Percentiles rank a stretch among this genome's conserved stretches.
Conservation (phyloP, 2,888 invertebrate genomes). For the Brachyptera putata region DNA sequence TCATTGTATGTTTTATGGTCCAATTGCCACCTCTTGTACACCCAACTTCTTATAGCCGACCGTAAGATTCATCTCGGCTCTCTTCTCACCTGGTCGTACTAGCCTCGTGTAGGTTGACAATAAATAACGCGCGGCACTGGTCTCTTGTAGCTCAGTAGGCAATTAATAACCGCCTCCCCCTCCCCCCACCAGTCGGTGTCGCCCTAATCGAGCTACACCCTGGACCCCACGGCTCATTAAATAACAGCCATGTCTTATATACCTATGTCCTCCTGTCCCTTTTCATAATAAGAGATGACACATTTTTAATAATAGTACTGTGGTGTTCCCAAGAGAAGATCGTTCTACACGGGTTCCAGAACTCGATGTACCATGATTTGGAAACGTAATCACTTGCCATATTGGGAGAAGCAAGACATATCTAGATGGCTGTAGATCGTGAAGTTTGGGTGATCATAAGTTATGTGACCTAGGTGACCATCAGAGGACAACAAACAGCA, state of each 20-base stretch:
- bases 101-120: constrained; percentile 15
- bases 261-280: background rate
- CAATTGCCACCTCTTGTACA: constrained; percentile 4
- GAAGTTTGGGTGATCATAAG: too few species aligned
- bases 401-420: too few species aligned
- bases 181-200: constrained; percentile 1
- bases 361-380: too few species aligned
- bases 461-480: too few species aligned
- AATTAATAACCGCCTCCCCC: constrained; percentile 15
- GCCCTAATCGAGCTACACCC: constrained; percentile 8
- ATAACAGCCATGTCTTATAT: background rate
- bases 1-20: constrained; percentile 10
- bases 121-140: constrained; percentile 3
- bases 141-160: background rate
- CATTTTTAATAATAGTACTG: background rate
- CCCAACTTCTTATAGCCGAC: background rate
- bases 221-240: constrained; percentile 10
- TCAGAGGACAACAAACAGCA: too few species aligned
- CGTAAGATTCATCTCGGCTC: background rate
- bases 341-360: too few species aligned
- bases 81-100: background rate
- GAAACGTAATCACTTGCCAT: too few species aligned
- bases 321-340: background rate
- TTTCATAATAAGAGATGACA: constrained; percentile 7
- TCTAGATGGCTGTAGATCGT: too few species aligned